Conservation (phyloP, 64 coral and sea anemone species). For the Platygyra sinensis region DNA sequence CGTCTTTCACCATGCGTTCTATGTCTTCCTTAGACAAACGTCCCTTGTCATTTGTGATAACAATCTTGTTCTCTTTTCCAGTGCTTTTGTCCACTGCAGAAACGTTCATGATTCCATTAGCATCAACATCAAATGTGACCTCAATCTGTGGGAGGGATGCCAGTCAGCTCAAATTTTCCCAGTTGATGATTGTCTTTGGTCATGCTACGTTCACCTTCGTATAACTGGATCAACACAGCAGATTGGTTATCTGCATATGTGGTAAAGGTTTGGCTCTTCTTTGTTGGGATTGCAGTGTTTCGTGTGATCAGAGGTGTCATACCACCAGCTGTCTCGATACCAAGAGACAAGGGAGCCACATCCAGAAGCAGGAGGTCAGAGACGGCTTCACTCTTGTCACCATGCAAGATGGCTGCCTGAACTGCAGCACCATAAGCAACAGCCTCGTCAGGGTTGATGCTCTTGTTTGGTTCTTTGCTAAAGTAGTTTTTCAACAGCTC, state of each 20-base stretch:
- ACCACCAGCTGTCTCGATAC: slow-evolving; percentile 69
- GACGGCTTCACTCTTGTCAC: slow-evolving; percentile 64
- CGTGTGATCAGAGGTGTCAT: slow-evolving; percentile 53
- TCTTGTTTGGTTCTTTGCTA: slow-evolving; percentile 48
- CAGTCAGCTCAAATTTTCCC: slow-evolving; percentile 76
- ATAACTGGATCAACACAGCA: slow-evolving; percentile 65
- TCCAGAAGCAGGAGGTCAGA: slow-evolving; percentile 68
- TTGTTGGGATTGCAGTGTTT: slow-evolving; percentile 68
- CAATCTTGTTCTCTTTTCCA: slow-evolving; percentile 75
- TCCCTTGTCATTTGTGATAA: slow-evolving; percentile 74
- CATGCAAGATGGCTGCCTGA: slow-evolving; percentile 57
- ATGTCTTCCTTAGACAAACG: slow-evolving; percentile 67
- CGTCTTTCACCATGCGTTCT: slow-evolving; percentile 69
- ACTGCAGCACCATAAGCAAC: slow-evolving; percentile 66
- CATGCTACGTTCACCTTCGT: slow-evolving; percentile 74
- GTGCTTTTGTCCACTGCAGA: slow-evolving; percentile 76
- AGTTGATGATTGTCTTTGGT: slow-evolving; percentile 63
- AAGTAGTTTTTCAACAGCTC: background rate
- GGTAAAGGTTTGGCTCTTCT: slow-evolving; percentile 58
- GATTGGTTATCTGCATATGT: slow-evolving; percentile 71
- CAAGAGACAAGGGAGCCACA: slow-evolving; percentile 71
- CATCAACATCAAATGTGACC: slow-evolving; percentile 73
- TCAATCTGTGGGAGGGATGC: slow-evolving; percentile 77
- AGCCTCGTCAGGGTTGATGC: slow-evolving; percentile 69
- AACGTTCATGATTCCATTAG: slow-evolving; percentile 75